Percentiles rank a stretch among this genome's conserved stretches.
phyloP scores from a whole-genome alignment of 1,140 invertebrate species.

The Laupala kohalensis region DNA sequence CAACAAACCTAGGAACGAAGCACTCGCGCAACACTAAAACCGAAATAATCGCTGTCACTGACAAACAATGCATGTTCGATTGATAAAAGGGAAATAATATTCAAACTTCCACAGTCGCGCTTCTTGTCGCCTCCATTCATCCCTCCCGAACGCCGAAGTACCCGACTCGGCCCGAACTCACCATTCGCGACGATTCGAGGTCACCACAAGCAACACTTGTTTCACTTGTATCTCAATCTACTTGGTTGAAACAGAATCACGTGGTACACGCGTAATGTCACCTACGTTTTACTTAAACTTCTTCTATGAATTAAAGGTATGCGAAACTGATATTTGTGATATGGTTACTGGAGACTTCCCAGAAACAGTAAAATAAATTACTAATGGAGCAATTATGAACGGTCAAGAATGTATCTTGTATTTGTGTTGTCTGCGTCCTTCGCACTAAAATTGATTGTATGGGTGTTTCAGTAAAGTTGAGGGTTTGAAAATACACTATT shows the following conservation, averaged over 20 bases:
- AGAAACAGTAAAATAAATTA: too few relatives aligned
- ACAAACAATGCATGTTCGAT: not conserved
- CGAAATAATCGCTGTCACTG: not conserved
- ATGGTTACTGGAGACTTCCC: too few relatives aligned
- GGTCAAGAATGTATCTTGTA: too few relatives aligned
- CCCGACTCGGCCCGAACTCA: not conserved
- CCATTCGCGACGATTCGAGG: not conserved
- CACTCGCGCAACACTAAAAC: not conserved
- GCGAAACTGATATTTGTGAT: too few relatives aligned
- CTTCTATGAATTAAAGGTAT: too few relatives aligned
- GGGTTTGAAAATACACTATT: too few relatives aligned
- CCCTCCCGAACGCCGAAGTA: not conserved
- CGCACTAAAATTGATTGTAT: too few relatives aligned
- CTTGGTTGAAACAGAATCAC: constrained; percentile 4
- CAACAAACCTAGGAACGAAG: not conserved
- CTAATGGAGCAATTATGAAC: too few relatives aligned
- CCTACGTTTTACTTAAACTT: too few relatives aligned
- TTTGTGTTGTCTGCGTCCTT: too few relatives aligned
- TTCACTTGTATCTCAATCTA: constrained; percentile 1
- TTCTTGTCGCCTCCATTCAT: not conserved
- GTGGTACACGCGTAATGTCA: constrained; percentile 4
- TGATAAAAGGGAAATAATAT: not conserved
- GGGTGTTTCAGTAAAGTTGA: too few relatives aligned
- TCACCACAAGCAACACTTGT: not conserved
- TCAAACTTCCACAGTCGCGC: not conserved